Percentiles rank a stretch among this genome's conserved stretches.
Evolutionary conservation across 2,888 invertebrate genomes (phyloP).

Genomic region (Pardosa pseudoannulata): DNA sequence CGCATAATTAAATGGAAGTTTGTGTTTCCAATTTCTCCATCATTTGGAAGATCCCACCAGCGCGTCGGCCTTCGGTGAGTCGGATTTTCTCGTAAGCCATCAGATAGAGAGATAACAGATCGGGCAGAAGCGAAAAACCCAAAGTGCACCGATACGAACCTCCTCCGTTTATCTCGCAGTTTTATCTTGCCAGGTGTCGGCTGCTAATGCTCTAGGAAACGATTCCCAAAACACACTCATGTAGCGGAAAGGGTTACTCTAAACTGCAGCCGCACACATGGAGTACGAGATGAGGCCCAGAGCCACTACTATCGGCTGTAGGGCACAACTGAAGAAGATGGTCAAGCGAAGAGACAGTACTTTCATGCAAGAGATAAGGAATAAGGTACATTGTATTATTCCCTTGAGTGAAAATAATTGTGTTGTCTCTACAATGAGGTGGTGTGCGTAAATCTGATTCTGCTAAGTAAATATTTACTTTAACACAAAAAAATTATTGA

Average conservation of each 20-base stretch:
- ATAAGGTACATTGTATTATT: conserved; percentile 13
- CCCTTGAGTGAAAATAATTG: too few relatives aligned
- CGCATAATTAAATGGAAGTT: too few relatives aligned
- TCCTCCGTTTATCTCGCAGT: background rate
- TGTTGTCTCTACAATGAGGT: too few relatives aligned
- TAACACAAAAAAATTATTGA: too few relatives aligned
- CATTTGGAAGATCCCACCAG: too few relatives aligned
- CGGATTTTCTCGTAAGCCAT: too few relatives aligned
- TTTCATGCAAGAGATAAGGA: background rate
- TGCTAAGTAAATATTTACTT: too few relatives aligned
- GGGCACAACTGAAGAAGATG: conserved; percentile 27
- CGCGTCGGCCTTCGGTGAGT: too few relatives aligned
- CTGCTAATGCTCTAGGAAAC: background rate
- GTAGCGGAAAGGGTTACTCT: background rate
- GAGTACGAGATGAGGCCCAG: conserved; percentile 11
- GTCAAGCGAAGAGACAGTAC: conserved; percentile 22
- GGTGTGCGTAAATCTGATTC: too few relatives aligned
- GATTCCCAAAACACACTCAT: background rate
- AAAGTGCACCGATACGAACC: background rate
- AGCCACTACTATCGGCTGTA: conserved; percentile 17
- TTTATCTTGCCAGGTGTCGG: background rate
- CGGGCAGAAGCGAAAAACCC: background rate
- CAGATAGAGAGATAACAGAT: too few relatives aligned
- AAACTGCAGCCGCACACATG: background rate
- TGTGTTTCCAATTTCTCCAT: too few relatives aligned